Evolutionary conservation across 2,888 invertebrate species (phyloP).

Genomic region (Celastrina argiolus): DNA sequence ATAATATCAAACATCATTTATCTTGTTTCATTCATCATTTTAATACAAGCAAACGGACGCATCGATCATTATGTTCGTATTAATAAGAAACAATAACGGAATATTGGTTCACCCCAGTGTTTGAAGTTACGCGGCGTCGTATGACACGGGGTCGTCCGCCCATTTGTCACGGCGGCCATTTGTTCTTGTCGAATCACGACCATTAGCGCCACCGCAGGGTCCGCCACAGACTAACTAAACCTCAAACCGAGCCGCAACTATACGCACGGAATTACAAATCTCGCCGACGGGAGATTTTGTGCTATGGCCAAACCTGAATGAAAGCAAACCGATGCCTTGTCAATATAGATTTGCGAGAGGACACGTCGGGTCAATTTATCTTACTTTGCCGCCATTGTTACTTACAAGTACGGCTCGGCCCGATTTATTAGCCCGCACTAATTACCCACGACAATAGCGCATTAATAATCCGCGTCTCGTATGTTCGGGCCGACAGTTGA

Average conservation of each 20-base stretch:
- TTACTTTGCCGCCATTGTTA: slow-evolving; percentile 72
- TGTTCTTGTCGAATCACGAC: slow-evolving; percentile 79
- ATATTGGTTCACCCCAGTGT: slow-evolving; percentile 43
- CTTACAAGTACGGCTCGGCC: slow-evolving; percentile 58
- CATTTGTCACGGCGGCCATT: slow-evolving; percentile 78
- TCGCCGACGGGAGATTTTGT: slow-evolving; percentile 2
- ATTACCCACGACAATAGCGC: slow-evolving; percentile 62
- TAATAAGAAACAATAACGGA: slow-evolving; percentile 29
- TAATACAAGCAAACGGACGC: slow-evolving; percentile 24
- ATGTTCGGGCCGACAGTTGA: slow-evolving; percentile 50
- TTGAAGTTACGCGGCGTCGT: slow-evolving; percentile 61
- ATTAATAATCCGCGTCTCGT: slow-evolving; percentile 58
- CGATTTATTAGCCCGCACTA: slow-evolving; percentile 73
- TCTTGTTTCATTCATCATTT: not conserved
- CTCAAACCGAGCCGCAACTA: slow-evolving; percentile 21
- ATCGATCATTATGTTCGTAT: slow-evolving; percentile 25
- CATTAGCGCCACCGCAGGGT: slow-evolving; percentile 77
- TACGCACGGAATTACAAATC: slow-evolving; percentile 28
- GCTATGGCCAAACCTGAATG: slow-evolving; percentile 45
- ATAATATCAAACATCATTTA: not conserved
- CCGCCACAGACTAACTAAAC: slow-evolving; percentile 51
- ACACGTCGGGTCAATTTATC: slow-evolving; percentile 68
- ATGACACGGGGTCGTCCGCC: slow-evolving; percentile 68
- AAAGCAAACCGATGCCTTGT: slow-evolving; percentile 57
- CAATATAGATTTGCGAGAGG: slow-evolving; percentile 65